Percentiles rank a stretch among this genome's conserved stretches.
phyloP scores from a whole-genome alignment of 2,888 invertebrate species.

The Calameuta pallipes region DNA sequence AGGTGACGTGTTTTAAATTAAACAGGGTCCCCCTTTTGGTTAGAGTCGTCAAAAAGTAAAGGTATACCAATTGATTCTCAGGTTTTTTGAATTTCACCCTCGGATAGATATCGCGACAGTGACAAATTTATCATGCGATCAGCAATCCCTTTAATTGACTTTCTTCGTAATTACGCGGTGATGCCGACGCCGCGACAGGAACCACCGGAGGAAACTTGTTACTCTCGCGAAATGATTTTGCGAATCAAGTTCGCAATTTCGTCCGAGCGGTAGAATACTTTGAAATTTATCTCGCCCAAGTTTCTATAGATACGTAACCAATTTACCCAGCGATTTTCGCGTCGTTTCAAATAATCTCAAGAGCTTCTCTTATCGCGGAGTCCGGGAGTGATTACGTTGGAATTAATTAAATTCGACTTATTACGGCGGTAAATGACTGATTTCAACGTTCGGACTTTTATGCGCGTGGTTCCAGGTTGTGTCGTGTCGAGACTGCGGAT shows the following conservation, averaged over 20 bases:
- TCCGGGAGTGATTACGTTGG: not conserved
- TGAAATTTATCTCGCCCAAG: not conserved
- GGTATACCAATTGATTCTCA: not conserved
- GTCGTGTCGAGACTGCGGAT: not conserved
- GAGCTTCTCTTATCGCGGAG: not conserved
- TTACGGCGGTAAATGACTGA: not conserved
- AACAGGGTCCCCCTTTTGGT: not conserved
- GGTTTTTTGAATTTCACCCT: not conserved
- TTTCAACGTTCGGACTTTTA: not conserved
- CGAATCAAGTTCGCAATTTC: not conserved
- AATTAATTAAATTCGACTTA: not conserved
- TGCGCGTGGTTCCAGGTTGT: not conserved
- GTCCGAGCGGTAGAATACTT: not conserved
- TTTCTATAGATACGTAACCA: not conserved
- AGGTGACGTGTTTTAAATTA: not conserved
- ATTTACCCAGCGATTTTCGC: not conserved
- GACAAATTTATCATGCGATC: not conserved
- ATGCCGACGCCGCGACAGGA: not conserved
- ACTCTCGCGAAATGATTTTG: not conserved
- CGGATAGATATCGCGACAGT: not conserved
- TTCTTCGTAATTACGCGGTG: not conserved
- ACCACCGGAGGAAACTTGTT: not conserved
- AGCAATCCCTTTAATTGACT: not conserved
- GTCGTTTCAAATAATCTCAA: not conserved
- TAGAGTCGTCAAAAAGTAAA: not conserved